Percentiles rank a stretch among this genome's conserved stretches.
Evolutionary conservation across 2,888 invertebrate genomes (phyloP).

Genomic region (Neoaliturus tenellus): DNA sequence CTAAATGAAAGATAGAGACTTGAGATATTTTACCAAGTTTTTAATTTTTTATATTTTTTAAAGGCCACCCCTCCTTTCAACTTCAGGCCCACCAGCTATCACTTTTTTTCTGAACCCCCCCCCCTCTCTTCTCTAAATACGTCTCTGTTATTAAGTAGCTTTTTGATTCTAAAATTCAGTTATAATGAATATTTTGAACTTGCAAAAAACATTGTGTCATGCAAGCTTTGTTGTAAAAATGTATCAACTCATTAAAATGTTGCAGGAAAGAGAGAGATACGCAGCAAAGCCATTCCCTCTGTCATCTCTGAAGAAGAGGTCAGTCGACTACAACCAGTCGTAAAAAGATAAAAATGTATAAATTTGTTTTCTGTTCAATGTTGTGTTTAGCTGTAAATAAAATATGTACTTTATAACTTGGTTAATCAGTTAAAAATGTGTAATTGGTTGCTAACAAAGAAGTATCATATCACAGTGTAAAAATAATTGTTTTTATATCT

Average conservation of each 20-base stretch:
- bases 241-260: slow-evolving; percentile 1
- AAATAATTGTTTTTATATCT: not conserved
- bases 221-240: too few relatives aligned
- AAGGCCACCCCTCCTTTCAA: too few relatives aligned
- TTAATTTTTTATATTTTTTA: too few relatives aligned
- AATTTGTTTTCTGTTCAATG: not conserved
- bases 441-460: not conserved
- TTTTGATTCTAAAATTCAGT: too few relatives aligned
- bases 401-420: not conserved
- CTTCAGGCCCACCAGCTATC: too few relatives aligned
- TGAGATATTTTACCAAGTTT: too few relatives aligned
- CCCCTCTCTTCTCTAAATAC: too few relatives aligned
- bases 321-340: slow-evolving; percentile 37
- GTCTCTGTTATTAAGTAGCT: too few relatives aligned
- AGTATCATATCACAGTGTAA: slow-evolving; percentile 13
- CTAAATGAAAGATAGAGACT: too few relatives aligned
- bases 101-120: too few relatives aligned
- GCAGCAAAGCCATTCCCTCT: slow-evolving; percentile 60
- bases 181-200: too few relatives aligned
- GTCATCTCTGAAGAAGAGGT: slow-evolving; percentile 62
- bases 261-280: slow-evolving; percentile 61
- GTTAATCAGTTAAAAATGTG: not conserved
- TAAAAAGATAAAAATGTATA: not conserved
- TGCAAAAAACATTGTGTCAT: too few relatives aligned
- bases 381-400: slow-evolving; percentile 33